These are phyloP conservation scores for Dunckerocampus dactyliophorus DNA, from an alignment of 2,113 vertebrate species.

Conservation along the genomic window DNA sequence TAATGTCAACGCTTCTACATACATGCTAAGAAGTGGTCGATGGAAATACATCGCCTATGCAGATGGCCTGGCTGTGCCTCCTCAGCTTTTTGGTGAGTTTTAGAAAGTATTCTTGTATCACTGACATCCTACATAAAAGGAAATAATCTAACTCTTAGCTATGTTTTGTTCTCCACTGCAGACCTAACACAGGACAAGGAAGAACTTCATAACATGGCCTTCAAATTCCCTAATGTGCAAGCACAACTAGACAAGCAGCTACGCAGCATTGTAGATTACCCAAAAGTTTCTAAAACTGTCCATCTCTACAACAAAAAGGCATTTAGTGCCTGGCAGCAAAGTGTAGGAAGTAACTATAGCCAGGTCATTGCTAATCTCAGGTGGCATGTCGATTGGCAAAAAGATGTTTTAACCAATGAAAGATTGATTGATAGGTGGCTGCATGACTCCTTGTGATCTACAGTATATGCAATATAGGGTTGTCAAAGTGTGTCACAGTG, in stretches of 20 bases:
- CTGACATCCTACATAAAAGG: neutral
- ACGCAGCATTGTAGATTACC: slow-evolving; percentile 81
- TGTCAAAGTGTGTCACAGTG: too few relatives aligned
- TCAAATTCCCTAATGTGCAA: slow-evolving; percentile 70
- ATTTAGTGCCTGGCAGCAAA: slow-evolving; percentile 82
- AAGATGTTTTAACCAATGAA: slow-evolving; percentile 72
- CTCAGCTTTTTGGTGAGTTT: slow-evolving; percentile 88
- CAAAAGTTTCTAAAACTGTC: slow-evolving; percentile 80
- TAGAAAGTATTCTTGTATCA: neutral
- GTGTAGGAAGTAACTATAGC: slow-evolving; percentile 81
- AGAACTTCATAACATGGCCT: slow-evolving; percentile 82
- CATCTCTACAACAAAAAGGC: slow-evolving; percentile 83
- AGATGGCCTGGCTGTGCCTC: slow-evolving; percentile 76
- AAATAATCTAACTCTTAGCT: neutral
- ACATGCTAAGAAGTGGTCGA: slow-evolving; percentile 82
- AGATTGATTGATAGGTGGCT: slow-evolving; percentile 81
- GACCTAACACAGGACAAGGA: slow-evolving; percentile 83
- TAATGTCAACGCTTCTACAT: slow-evolving; percentile 88
- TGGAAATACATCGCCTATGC: slow-evolving; percentile 92
- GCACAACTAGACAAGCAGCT: slow-evolving; percentile 78
- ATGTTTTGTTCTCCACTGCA: slow-evolving; percentile 55
- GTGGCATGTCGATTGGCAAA: slow-evolving; percentile 92
- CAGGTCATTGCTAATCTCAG: slow-evolving; percentile 83
- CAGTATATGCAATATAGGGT: neutral
- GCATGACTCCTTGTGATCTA: slow-evolving; percentile 24